A percentile compares a stretch with the other conserved stretches of the same genome.
Conservation (phyloP, 2,797 vertebrate genomes). For the Galagoides demidoff region DNA sequence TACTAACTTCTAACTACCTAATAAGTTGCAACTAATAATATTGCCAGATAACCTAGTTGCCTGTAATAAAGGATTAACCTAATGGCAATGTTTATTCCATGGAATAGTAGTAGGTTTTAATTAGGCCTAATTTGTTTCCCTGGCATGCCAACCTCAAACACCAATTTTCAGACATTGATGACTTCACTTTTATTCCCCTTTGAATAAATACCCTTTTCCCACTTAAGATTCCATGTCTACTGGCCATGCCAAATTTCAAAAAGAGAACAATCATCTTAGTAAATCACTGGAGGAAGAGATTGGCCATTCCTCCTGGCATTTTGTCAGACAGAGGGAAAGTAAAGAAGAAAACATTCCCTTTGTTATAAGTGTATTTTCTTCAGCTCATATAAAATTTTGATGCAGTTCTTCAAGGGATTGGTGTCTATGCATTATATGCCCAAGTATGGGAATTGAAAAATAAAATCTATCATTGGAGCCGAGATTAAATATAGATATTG, state of each 20-base stretch:
- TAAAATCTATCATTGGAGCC: constrained; percentile 1
- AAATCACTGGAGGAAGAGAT: constrained; percentile 1
- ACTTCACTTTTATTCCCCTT: background rate
- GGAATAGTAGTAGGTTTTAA: constrained; percentile 19
- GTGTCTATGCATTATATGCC: constrained; percentile 24
- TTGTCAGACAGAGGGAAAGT: constrained; percentile 6
- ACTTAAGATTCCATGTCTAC: constrained; percentile 7
- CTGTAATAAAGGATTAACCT: constrained; percentile 50
- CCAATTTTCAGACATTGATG: constrained; percentile 23
- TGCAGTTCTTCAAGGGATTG: constrained; percentile 20
- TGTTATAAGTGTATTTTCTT: constrained; percentile 33
- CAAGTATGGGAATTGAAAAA: constrained; percentile 44
- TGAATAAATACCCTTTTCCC: constrained; percentile 34
- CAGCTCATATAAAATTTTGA: constrained; percentile 62
- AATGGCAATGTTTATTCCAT: background rate
- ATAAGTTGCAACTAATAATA: constrained; percentile 33
- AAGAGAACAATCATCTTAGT: background rate
- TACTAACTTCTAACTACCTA: background rate
- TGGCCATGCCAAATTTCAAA: background rate
- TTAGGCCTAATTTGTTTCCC: constrained; percentile 51
- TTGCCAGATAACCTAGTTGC: constrained; percentile 10
- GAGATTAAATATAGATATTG: constrained; percentile 62
- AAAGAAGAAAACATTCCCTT: constrained; percentile 20
- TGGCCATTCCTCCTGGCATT: background rate
- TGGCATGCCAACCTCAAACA: background rate